Percentiles rank a stretch among this genome's conserved stretches.
These are phyloP conservation scores for Trematomus loennbergii DNA, from an alignment of 2,113 vertebrate genomes.

Conservation along the genomic window DNA sequence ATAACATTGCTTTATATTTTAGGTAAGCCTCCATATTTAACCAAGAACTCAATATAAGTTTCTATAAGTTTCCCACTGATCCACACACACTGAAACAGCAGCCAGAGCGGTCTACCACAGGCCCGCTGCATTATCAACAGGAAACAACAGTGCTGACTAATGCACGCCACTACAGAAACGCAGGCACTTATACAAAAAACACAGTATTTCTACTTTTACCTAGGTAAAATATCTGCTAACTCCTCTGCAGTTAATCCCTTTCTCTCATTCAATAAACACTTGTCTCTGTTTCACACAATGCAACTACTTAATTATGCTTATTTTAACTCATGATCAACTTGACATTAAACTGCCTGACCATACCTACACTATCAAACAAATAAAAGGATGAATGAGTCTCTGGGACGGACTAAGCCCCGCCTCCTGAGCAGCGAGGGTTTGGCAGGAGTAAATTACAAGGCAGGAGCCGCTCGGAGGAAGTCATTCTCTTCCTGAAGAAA, in stretches of 20 bases:
- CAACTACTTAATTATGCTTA: too few species aligned
- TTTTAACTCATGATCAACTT: too few species aligned
- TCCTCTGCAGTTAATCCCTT: too few species aligned
- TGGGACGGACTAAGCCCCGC: not conserved
- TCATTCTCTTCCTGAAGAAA: constrained; percentile 56
- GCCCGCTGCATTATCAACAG: not conserved
- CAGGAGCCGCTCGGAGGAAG: constrained; percentile 33
- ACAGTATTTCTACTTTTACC: too few species aligned
- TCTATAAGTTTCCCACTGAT: not conserved
- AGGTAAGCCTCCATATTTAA: not conserved
- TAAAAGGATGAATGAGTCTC: too few species aligned
- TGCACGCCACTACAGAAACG: constrained; percentile 23
- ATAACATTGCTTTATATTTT: not conserved
- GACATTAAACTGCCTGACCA: too few species aligned
- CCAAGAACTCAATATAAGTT: not conserved
- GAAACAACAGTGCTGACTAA: constrained; percentile 44
- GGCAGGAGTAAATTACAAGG: constrained; percentile 68
- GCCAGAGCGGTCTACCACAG: constrained; percentile 30
- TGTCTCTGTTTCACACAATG: too few species aligned
- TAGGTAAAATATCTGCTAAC: too few species aligned
- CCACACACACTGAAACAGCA: constrained; percentile 3
- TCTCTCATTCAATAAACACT: too few species aligned
- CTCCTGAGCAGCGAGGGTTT: constrained; percentile 16
- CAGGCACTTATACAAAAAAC: too few species aligned
- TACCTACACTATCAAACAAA: too few species aligned